Evolutionary conservation across 2,888 invertebrate genomes (phyloP), one percentile per base, ranked within the genome.

Genomic region (Frankliniella fusca): DNA sequence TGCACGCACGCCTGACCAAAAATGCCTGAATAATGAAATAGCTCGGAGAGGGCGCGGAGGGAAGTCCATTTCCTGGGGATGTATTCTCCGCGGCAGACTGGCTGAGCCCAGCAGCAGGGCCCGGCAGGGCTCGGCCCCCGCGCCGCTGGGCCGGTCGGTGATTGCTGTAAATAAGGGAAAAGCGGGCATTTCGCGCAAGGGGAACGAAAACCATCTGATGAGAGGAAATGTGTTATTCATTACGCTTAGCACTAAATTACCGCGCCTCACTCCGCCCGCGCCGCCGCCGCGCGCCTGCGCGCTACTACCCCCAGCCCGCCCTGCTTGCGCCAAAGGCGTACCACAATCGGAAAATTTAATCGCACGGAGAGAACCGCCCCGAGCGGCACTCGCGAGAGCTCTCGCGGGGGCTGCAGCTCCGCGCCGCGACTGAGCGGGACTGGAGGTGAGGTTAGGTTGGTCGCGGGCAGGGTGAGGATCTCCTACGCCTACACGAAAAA

Each of bases 151-250:
- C 61, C 61, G 70, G 23, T 27, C 70, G 70, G 70, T 76, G 70
- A 76, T 76, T 76, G 70, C 70, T 76, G 70, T 76, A 76, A 76
- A 76, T 76, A 76, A 76, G 70, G 70, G 70, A 76, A 76, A 76
- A 27, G 70, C 70, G 70, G 61, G 61, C 61, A 61, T 76, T 76
- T 23, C 27, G 27, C 70, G 12, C 20, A 15, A n/a, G 61, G 20
- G n/a, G 61, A 18, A 23, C 70, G 70, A 70, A 70, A 70, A 76
- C 23, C 70, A 76, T 76, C 70, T 27, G 70, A 76, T 76, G 70
- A 76, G 70, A 27, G 70, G 70, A 76, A 76, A 76, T 76, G 70
- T 23, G 70, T 76, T 76, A 76, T 76, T 76, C 70, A 76, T 23
- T 8, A 27, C 70, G 70, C 61, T 61, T 61, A 38, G 54, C 54